Evolutionary conservation across 2,888 invertebrate species (phyloP).

Genomic region (Imbricaverruca yamaguchii): DNA sequence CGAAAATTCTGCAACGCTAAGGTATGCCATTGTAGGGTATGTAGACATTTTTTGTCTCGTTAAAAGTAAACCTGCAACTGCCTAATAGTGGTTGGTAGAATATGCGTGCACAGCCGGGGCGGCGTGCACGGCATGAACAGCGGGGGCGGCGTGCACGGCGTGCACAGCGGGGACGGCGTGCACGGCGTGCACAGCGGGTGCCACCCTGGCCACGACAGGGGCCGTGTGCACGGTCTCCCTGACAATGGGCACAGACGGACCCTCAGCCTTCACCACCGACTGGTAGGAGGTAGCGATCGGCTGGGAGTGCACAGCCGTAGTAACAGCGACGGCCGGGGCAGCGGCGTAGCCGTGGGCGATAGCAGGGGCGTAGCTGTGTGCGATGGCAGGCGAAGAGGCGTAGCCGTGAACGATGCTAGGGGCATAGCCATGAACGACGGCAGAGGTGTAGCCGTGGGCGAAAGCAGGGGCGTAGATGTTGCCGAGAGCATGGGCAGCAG

Average conservation of each 20-base stretch:
- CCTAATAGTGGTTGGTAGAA: not conserved
- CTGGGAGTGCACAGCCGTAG: not conserved
- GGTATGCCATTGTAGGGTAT: too few relatives aligned
- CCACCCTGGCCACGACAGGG: not conserved
- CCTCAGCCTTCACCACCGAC: not conserved
- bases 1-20: not conserved
- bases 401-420: not conserved
- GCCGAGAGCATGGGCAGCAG: not conserved
- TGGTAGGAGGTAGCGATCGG: not conserved
- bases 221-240: slow-evolving; percentile 4
- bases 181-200: slow-evolving; percentile 23
- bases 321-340: slow-evolving; percentile 14
- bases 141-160: not conserved
- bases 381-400: not conserved
- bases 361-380: slow-evolving; percentile 9
- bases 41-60: too few relatives aligned
- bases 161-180: not conserved
- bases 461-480: not conserved
- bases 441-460: slow-evolving; percentile 8
- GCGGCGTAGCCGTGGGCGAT: slow-evolving; percentile 7
- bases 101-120: not conserved
- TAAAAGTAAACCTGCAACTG: too few relatives aligned
- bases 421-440: not conserved
- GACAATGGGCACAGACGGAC: not conserved
- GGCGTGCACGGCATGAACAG: not conserved